These are phyloP conservation scores for Struthio camelus DNA, from an alignment of 2,113 vertebrate genomes.

Conservation along the genomic window DNA sequence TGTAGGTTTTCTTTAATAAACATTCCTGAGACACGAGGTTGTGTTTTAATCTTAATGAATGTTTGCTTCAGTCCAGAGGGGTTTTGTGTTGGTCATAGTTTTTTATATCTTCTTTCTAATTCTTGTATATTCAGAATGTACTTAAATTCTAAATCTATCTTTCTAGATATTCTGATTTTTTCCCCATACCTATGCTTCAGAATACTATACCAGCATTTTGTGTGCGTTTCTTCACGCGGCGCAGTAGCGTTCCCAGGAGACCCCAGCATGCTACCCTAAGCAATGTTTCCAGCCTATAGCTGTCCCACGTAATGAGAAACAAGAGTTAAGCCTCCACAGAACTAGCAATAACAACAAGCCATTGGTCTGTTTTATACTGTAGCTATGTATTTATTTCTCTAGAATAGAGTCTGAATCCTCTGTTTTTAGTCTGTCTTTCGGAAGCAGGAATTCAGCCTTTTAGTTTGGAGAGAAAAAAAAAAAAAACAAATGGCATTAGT, in stretches of 20 bases:
- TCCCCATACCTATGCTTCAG: neutral
- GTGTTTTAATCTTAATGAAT: conserved; percentile 18
- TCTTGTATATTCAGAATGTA: conserved; percentile 5
- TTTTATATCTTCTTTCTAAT: neutral
- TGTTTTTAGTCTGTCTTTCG: neutral
- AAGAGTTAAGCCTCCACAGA: conserved; percentile 35
- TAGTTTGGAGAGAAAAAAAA: neutral
- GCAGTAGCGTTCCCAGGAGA: neutral
- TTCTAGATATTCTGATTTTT: neutral
- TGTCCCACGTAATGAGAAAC: conserved; percentile 39
- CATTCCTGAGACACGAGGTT: conserved; percentile 15
- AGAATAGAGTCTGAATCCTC: neutral
- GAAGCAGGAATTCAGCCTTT: neutral
- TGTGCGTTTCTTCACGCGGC: neutral
- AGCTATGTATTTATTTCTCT: conserved; percentile 16
- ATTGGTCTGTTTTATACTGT: conserved; percentile 16
- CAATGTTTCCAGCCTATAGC: conserved; percentile 19
- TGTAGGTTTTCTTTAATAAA: conserved; percentile 39
- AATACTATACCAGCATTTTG: neutral
- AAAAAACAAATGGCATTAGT: neutral
- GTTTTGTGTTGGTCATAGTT: neutral
- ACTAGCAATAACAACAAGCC: conserved; percentile 2
- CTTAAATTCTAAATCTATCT: no score
- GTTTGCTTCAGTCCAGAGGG: neutral
- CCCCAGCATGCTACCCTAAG: neutral